phyloP scores from a whole-genome alignment of 2,888 invertebrate genomes.

The Eugnorisma glareosa region DNA sequence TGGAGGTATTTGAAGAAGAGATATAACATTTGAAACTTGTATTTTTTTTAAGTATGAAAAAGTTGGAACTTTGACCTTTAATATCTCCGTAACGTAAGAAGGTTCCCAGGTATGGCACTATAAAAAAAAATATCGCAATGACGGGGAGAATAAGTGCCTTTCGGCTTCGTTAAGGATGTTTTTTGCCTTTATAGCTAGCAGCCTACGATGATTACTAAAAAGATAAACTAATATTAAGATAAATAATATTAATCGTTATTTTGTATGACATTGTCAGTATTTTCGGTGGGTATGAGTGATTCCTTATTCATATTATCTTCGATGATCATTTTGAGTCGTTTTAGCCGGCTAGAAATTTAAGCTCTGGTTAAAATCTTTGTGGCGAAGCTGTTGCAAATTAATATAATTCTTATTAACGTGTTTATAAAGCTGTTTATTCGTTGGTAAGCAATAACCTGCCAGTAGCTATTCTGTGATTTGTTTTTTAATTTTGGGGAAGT shows the following conservation, averaged over 20 bases:
- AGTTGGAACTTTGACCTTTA: background rate
- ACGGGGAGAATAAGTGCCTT: background rate
- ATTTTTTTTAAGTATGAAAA: background rate
- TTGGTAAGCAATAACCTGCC: conserved; percentile 48
- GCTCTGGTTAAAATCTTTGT: conserved; percentile 63
- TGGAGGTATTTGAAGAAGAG: background rate
- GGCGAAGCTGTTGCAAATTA: conserved; percentile 35
- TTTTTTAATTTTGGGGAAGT: conserved; percentile 26
- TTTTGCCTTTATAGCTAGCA: background rate
- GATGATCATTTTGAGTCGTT: conserved; percentile 80
- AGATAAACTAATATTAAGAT: conserved; percentile 19
- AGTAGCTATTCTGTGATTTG: conserved; percentile 47
- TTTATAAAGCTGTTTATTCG: conserved; percentile 49
- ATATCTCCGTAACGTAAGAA: background rate
- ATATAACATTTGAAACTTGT: background rate
- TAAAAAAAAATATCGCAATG: background rate
- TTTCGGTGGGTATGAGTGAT: conserved; percentile 58
- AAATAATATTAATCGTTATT: conserved; percentile 54
- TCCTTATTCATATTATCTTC: conserved; percentile 82
- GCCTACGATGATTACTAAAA: background rate
- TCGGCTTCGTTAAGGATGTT: background rate
- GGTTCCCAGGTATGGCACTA: background rate
- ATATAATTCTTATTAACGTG: background rate
- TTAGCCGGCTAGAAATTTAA: conserved; percentile 83
- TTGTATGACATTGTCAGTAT: conserved; percentile 52